Evolutionary conservation across 2,888 invertebrate species (phyloP), one percentile per base, ranked within the genome.

Genomic region (Hemaris fuciformis): DNA sequence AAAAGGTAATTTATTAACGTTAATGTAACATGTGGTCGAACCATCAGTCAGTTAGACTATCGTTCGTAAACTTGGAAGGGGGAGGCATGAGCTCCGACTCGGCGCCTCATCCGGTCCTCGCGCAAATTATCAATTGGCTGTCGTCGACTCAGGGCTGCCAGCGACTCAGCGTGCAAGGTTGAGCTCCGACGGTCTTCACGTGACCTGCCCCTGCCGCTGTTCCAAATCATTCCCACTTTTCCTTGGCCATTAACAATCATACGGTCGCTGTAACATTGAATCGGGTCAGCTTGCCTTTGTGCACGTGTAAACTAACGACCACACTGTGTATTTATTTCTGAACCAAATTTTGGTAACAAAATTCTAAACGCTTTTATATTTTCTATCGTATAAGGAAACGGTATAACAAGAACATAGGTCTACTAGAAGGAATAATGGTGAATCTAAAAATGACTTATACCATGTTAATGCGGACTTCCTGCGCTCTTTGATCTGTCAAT

Each of bases 91-190:
- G 79, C 78, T 74, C 75, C 81, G 76, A 75, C 81, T 76, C 85
- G 83, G 82, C 84, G 87, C 87, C 87, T 85, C 90, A 89, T 91
- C 91, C 91, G 91, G 90, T 86, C 77, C 79, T 81, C 81, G 82
- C 85, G 81, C 88, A 88, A 91, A 91, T 91, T 90, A 89, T 81
- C 87, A 89, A 89, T 89, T 90, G 88, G 80, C 76, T 79, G 80
- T 76, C 80, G 83, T 74, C 80, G 78, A 77, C 80, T 83, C 84
- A 86, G 85, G 84, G 85, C 85, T 85, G 85, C 73, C 82, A 80
- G 73, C 68, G 72, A 84, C 85, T 73, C 82, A 80, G 73, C 68
- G 72, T 71, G 77, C 85, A 87, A 85, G 83, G 81, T 84, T 87
- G 83, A 80, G 60, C 67, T 65, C 64, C 67, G 69, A 62, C 67